Base-by-base conservation (phyloP, 2,797 vertebrate genomes). In the Salmo trutta region DNA sequence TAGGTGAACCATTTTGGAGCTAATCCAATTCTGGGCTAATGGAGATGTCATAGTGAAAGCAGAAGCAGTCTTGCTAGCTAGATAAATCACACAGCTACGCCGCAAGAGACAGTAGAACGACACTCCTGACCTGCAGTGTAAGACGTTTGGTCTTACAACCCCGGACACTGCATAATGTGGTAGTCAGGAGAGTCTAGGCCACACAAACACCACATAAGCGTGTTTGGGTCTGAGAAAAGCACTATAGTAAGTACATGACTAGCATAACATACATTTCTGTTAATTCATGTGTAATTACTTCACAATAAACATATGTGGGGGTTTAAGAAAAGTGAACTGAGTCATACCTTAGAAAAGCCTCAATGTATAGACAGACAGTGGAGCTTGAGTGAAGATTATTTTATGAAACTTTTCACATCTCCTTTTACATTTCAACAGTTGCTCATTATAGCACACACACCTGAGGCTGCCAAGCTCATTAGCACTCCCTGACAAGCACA, bases 1-100 rank as follows among this genome's bases (percentile, higher is more conserved):
- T n/a, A 82, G 83, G 76, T 76, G 76, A 82, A 75, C 84, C 70
- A 52, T 73, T 53, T 77, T 80, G 76, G 76, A 86, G 56, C 51
- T 77, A 83, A 77, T 88, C 85, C 82, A 90, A 77, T 77, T 64
- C 41, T 76, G 75, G 69, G 70, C 81, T 91, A 87, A 91, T 83
- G 81, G 86, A 85, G 62, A 83, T 74, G 19, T 71, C 14, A 62
- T 72, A 67, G 17, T 80, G 82, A 87, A 88, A 89, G 76, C 59
- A 75, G 76, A n/a, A 10, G 3, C 31, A 76, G 6, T 56, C 19
- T 7, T 21, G 73, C 83, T 85, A 56, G 64, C 15, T 7, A 29
- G 74, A 85, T 85, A 64, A 71, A 82, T 81, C 76, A 76, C 24
- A 66, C 52, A 3, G 72, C 66, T n/a, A 31, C 24, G 73, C 66